Conservation (phyloP, 2,888 invertebrate species). For the Tiliacea aurago region DNA sequence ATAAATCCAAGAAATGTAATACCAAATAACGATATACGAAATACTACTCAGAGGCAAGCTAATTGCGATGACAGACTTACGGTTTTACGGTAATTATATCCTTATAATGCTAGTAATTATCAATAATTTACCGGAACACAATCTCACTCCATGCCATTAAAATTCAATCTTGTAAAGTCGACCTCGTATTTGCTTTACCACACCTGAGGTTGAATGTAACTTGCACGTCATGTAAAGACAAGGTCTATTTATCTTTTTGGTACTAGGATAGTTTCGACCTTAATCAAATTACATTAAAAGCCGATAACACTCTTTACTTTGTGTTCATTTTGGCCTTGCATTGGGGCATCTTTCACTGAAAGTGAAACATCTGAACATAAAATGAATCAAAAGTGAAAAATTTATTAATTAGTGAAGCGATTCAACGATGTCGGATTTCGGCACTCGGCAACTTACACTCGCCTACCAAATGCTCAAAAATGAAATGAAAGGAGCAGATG, state of each 20-base stretch:
- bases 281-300: too few species aligned
- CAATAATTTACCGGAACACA: slow-evolving; percentile 38
- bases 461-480: too few species aligned
- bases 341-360: too few species aligned
- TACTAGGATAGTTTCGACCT: background rate
- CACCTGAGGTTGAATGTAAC: background rate
- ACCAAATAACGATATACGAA: background rate
- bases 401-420: too few species aligned
- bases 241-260: background rate
- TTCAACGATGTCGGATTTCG: too few species aligned
- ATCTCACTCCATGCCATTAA: slow-evolving; percentile 30
- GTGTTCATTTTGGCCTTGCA: too few species aligned
- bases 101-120: slow-evolving; percentile 1
- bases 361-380: too few species aligned
- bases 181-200: background rate
- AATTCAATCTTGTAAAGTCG: slow-evolving; percentile 9
- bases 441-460: too few species aligned
- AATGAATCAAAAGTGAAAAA: too few species aligned
- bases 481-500: too few species aligned
- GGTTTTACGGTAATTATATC: slow-evolving; percentile 22
- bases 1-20: background rate
- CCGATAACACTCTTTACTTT: too few species aligned
- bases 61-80: slow-evolving; percentile 8
- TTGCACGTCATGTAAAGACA: background rate
- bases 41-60: background rate